Evolutionary conservation across 2,113 vertebrate species (phyloP).

Genomic region (Erpornis zantholeuca): DNA sequence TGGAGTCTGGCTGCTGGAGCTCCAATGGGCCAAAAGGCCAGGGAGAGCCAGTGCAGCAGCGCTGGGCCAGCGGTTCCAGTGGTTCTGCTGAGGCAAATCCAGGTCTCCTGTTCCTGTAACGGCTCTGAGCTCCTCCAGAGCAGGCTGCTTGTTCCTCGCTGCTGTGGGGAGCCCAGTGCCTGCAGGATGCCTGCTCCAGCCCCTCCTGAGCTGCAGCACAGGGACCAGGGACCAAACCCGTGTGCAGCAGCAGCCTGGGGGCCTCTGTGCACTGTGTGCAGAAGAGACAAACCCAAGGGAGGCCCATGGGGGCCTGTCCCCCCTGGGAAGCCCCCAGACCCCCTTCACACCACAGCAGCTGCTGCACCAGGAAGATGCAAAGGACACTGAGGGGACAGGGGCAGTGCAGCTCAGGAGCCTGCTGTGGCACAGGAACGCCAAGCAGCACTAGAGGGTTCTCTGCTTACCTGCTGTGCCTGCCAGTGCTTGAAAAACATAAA

Average conservation of each 20-base stretch:
- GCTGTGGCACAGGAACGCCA: background rate
- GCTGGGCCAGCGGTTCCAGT: background rate
- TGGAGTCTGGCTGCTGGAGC: background rate
- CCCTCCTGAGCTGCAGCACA: background rate
- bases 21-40: background rate
- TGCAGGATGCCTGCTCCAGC: background rate
- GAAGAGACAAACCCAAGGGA: background rate
- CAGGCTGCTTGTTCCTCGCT: background rate
- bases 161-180: background rate
- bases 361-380: background rate
- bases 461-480: background rate
- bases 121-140: background rate
- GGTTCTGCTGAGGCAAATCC: background rate
- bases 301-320: too few relatives aligned
- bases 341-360: background rate
- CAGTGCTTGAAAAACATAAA: background rate
- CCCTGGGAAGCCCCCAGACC: background rate
- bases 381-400: too few relatives aligned
- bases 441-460: background rate
- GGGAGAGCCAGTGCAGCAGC: background rate
- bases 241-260: background rate
- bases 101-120: background rate
- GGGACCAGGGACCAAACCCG: accelerated
- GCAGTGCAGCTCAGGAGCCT: background rate
- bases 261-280: background rate